phyloP scores from a whole-genome alignment of 2,113 vertebrate species.

The Chamaetylas fuelleborni region DNA sequence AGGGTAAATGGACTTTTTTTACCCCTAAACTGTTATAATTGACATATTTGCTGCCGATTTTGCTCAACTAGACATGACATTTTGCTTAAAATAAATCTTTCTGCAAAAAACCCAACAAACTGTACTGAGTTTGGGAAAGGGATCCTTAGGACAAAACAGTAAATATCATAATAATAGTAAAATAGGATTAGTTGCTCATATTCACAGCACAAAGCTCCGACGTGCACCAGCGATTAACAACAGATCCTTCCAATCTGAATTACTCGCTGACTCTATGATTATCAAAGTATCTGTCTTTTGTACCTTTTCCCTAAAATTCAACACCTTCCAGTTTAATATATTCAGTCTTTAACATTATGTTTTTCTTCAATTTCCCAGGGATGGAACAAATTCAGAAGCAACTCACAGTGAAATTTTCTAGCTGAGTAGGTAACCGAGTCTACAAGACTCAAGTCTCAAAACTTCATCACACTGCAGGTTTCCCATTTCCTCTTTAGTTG shows the following conservation, averaged over 20 bases:
- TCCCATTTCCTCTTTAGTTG: not conserved
- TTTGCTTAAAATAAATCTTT: not conserved
- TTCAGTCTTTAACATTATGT: not conserved
- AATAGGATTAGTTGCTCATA: not conserved
- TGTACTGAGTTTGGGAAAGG: not conserved
- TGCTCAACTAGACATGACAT: not conserved
- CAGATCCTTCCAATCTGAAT: not conserved
- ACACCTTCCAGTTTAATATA: not conserved
- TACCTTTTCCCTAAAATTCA: not conserved
- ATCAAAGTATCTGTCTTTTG: not conserved
- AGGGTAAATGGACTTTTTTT: not conserved
- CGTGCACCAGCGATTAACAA: not conserved
- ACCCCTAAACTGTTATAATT: accelerated
- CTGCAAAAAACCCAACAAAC: not conserved
- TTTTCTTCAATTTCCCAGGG: not conserved
- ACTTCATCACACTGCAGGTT: not conserved
- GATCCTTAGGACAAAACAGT: accelerated
- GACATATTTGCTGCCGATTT: not conserved
- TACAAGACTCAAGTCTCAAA: not conserved
- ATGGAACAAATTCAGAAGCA: not conserved
- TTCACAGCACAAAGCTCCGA: not conserved
- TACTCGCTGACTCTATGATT: not conserved
- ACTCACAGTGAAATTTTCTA: not conserved
- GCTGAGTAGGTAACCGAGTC: not conserved
- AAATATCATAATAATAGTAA: not conserved